Percentiles rank a stretch among this genome's conserved stretches.
These are phyloP conservation scores for Felis chaus DNA, from an alignment of 2,113 vertebrate genomes.

Conservation along the genomic window DNA sequence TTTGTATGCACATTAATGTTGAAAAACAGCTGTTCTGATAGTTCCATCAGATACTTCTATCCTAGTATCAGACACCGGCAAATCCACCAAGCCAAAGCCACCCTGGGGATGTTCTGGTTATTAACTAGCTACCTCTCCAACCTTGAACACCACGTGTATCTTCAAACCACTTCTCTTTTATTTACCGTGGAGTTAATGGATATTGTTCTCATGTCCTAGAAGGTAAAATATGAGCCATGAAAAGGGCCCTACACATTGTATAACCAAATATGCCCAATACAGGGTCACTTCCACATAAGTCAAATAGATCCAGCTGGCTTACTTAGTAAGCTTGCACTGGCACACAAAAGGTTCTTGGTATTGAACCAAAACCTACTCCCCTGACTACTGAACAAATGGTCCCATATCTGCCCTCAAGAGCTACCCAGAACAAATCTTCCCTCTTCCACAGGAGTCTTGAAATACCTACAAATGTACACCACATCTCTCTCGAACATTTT, in stretches of 20 bases:
- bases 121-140: background rate
- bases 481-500: background rate
- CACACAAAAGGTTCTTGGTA: background rate
- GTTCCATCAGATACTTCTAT: background rate
- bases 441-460: background rate
- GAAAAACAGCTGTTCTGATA: conserved; percentile 29
- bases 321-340: background rate
- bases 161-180: background rate
- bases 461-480: background rate
- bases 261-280: background rate
- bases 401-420: background rate
- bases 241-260: background rate
- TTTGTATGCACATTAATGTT: background rate
- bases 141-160: background rate
- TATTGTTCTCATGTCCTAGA: background rate
- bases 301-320: background rate
- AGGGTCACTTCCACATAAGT: background rate
- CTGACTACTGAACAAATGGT: background rate
- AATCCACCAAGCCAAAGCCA: background rate
- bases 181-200: background rate
- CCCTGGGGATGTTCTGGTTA: background rate
- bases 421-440: background rate
- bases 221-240: background rate
- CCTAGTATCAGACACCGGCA: background rate
- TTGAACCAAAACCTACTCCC: background rate